Evolutionary conservation across 2,888 invertebrate genomes (phyloP).

Genomic region (Drosophila rubida): DNA sequence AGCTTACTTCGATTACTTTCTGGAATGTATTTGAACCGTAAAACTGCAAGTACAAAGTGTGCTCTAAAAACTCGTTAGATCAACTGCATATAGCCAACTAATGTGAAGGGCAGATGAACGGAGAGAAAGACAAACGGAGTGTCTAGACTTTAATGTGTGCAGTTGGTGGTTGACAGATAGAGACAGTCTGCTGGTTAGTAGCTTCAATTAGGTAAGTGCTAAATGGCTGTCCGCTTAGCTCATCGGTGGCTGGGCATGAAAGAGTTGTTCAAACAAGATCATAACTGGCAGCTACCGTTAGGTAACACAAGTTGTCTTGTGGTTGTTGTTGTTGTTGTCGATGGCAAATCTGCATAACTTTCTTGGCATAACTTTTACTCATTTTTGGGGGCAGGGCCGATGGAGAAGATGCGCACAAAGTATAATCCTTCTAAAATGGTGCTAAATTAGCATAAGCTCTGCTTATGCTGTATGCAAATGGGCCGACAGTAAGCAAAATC

Average conservation of each 20-base stretch:
- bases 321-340: not conserved
- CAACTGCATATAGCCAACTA: not conserved
- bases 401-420: not conserved
- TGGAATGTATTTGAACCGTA: no score
- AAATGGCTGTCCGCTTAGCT: constrained; percentile 24
- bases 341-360: constrained; percentile 52
- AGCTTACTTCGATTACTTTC: no score
- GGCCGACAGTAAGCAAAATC: constrained; percentile 52
- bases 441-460: constrained; percentile 50
- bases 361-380: constrained; percentile 60
- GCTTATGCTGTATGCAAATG: constrained; percentile 51
- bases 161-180: not conserved
- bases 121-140: not conserved
- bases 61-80: no score
- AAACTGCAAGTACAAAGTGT: no score
- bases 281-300: constrained; percentile 31
- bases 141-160: not conserved
- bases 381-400: constrained; percentile 2
- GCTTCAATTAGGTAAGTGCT: constrained; percentile 13
- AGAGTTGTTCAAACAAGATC: constrained; percentile 36
- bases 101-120: not conserved
- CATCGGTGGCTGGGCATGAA: constrained; percentile 1
- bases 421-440: constrained; percentile 55
- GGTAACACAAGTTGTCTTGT: constrained; percentile 28
- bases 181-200: not conserved